Evolutionary conservation across 2,113 vertebrate species (phyloP), one percentile per base, ranked within the genome.

Genomic region (Terrapene triunguis): DNA sequence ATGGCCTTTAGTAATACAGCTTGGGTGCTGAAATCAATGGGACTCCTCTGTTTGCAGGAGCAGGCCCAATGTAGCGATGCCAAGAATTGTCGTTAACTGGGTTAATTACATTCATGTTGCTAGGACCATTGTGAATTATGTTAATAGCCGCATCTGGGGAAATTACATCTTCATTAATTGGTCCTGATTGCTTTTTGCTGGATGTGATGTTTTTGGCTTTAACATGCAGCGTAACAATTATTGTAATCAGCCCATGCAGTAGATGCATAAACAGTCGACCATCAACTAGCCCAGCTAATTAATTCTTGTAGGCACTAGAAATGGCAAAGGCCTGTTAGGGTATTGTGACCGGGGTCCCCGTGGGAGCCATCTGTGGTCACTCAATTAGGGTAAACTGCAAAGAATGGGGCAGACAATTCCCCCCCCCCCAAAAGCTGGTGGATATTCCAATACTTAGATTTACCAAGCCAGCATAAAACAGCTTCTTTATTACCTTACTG

Each of bases 101-200:
- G 90, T 97, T 97, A 97, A 96, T 97, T 88, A 78, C 29, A 95
- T 96, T 96, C 96, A 6, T 82, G 90, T 94, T 92, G 88, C 89
- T 92, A 91, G 78, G 97, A 97, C 27, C 94, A 95, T 9, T 65
- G 90, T 93, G 93, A 93, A 85, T 97, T 96, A 97, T 90, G 94
- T 88, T 97, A 97, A 96, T 94, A 84, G 93, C 81, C 88, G 96
- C 94, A 96, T 97, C 95, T 97, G 94, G 95, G 96, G 97, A 97
- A 96, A 95, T 97, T 96, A 93, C 89, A 95, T 95, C 96, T 96
- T 97, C 94, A 95, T 98, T 98, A 97, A 97, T 97, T 97, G 97
- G 94, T 90, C 91, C 88, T 96, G 97, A 98, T 96, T 88, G 92
- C 97, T 89, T 96, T 96, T 95, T 92, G 94, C 93, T 82, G 22